A percentile compares a stretch with the other conserved stretches of the same genome.
These are phyloP conservation scores for Palythoa heliodiscus DNA, from an alignment of 92 coral and sea anemone genomes.

Conservation along the genomic window DNA sequence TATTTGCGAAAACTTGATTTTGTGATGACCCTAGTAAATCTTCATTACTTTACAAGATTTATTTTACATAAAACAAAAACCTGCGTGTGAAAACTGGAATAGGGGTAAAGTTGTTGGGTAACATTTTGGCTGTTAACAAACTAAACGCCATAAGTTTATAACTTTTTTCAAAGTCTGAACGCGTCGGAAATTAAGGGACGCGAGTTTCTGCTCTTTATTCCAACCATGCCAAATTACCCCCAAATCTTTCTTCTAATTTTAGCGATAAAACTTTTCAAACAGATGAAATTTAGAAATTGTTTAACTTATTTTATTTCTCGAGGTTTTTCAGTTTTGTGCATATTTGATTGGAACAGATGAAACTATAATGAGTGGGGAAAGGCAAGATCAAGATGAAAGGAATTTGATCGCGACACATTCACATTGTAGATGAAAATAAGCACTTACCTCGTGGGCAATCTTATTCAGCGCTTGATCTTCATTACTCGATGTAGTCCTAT, in stretches of 20 bases:
- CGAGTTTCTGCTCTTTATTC: constrained; percentile 28
- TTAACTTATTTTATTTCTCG: not conserved
- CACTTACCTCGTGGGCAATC: constrained; percentile 95
- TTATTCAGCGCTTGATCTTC: constrained; percentile 99
- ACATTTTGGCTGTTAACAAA: not conserved
- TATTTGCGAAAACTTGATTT: not conserved
- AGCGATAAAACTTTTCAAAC: constrained; percentile 11
- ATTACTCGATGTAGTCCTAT: constrained; percentile 79
- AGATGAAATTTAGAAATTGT: not conserved
- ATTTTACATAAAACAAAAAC: not conserved
- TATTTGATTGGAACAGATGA: constrained; percentile 4
- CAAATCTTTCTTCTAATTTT: constrained; percentile 5
- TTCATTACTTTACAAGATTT: not conserved
- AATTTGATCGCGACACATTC: constrained; percentile 33
- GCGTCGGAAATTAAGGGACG: constrained; percentile 1
- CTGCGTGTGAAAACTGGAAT: not conserved
- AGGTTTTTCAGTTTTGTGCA: not conserved
- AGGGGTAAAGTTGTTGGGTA: not conserved
- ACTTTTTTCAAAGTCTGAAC: constrained; percentile 17
- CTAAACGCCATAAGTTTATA: constrained; percentile 2
- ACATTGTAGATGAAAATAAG: not conserved
- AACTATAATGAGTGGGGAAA: not conserved
- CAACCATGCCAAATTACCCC: not conserved
- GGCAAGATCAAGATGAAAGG: constrained; percentile 7
- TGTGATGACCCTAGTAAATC: constrained; percentile 8